Evolutionary conservation across 2,888 invertebrate genomes (phyloP), one percentile per base, ranked within the genome.

Genomic region (Cephalotes varians): DNA sequence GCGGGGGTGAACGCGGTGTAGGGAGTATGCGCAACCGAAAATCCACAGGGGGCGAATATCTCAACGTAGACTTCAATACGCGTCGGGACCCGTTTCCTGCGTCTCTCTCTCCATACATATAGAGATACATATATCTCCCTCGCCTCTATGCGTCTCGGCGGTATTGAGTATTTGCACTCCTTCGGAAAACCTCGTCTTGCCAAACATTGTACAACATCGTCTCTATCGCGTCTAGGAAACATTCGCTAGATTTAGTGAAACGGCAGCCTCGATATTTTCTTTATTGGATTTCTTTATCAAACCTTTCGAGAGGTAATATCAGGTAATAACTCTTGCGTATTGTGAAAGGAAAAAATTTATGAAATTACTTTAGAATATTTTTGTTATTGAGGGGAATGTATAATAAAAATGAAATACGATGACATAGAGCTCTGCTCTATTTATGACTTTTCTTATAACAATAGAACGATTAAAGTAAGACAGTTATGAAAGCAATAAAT

Each of bases 21-120:
- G 1, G 1, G 12, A 15, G 15, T 72, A 85, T 81, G 84, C 86
- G 79, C 49, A 81, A 81, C 71, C 73, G 47, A 81, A 85, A 80
- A 85, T 83, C 85, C 81, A 80, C 49, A 67, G 64, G 84, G 87
- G 82, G 34, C 77, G 65, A 76, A 54, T 71, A 71, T 64, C 56
- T 79, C 72, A 44, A 18, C 28, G 49, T 44, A 54, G 60, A 82
- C 88, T 79, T 82, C 69, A 81, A 87, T 87, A 83, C 81, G 67
- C 64, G 54, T 34, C 56, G 67, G 37, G 60, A 4, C 18, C 21
- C 76, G 76, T 65, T 54, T 34, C 10, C 49, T n/a, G 25, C 34
- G 15, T 47, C 21, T 34, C 64, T 64, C 49, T 47, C 12, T 40
- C 34, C 5, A 34, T 34, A 34, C 5, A 34, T 34, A 34, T 34